Evolutionary conservation across 2,113 vertebrate genomes (phyloP).

Genomic region (Actinemys pallida): DNA sequence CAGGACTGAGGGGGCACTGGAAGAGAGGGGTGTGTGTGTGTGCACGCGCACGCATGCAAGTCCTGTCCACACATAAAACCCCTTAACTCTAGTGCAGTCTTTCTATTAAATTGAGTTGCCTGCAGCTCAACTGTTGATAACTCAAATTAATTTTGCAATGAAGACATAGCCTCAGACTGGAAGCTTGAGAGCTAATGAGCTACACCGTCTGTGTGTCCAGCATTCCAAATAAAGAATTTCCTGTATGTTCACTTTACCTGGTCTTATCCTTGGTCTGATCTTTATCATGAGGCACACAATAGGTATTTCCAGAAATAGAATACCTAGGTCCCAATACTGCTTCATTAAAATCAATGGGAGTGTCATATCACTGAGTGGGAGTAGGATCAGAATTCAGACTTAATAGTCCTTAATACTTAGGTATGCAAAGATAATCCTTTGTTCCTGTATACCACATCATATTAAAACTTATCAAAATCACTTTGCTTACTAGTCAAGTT

Average conservation of each 20-base stretch:
- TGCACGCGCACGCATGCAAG: accelerated
- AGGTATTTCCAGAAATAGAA: not conserved
- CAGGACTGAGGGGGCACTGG: too few relatives aligned
- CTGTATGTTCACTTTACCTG: not conserved
- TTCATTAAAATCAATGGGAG: not conserved
- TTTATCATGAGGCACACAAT: not conserved
- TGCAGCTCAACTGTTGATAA: not conserved
- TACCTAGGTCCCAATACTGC: not conserved
- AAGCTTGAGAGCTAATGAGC: not conserved
- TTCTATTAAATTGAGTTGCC: not conserved
- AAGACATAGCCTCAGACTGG: not conserved
- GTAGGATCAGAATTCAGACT: not conserved
- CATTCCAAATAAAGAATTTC: not conserved
- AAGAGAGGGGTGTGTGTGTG: not conserved
- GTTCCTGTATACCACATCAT: not conserved
- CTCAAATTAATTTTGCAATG: not conserved
- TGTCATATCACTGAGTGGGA: not conserved
- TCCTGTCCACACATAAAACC: not conserved
- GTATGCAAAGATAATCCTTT: not conserved
- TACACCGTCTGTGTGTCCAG: not conserved
- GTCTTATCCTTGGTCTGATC: not conserved
- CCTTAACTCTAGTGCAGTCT: not conserved
- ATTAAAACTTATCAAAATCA: not conserved
- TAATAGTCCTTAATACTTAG: not conserved
- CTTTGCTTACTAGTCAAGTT: not conserved